A percentile compares a stretch with the other conserved stretches of the same genome.
These are phyloP conservation scores for Lerista edwardsae DNA, from an alignment of 2,797 vertebrate species.

Conservation along the genomic window DNA sequence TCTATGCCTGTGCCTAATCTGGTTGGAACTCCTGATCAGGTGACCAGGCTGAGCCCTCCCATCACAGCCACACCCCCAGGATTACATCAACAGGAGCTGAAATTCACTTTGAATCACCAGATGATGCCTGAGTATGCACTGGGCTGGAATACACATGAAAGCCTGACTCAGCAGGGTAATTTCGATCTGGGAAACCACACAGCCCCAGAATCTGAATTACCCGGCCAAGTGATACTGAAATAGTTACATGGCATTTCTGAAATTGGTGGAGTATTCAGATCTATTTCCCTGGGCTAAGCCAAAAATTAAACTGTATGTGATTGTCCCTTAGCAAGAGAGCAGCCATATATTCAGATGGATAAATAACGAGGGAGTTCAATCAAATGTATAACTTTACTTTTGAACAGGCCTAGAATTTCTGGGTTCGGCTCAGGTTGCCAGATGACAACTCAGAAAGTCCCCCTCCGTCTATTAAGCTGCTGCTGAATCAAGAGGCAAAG, in stretches of 20 bases:
- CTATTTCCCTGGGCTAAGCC: neutral
- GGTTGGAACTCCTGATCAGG: neutral
- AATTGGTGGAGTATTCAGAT: neutral
- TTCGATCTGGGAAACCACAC: neutral
- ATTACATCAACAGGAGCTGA: neutral
- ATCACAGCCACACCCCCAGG: neutral
- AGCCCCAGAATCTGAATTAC: neutral
- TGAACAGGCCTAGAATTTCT: neutral
- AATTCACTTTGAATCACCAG: conserved; percentile 2
- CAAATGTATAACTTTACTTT: neutral
- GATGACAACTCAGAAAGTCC: neutral
- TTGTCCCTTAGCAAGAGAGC: neutral
- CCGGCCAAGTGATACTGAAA: neutral
- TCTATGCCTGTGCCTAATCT: neutral
- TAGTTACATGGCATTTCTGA: neutral
- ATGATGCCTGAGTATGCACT: neutral
- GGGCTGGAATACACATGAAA: neutral
- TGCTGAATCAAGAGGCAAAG: neutral
- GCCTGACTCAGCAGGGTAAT: conserved; percentile 1
- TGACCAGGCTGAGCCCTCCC: neutral
- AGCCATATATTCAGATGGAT: neutral
- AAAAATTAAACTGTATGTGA: neutral
- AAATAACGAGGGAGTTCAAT: neutral
- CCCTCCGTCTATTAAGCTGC: neutral
- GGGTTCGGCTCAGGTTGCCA: neutral